phyloP scores from a whole-genome alignment of 2,797 vertebrate species.

The Acanthornis magna region DNA sequence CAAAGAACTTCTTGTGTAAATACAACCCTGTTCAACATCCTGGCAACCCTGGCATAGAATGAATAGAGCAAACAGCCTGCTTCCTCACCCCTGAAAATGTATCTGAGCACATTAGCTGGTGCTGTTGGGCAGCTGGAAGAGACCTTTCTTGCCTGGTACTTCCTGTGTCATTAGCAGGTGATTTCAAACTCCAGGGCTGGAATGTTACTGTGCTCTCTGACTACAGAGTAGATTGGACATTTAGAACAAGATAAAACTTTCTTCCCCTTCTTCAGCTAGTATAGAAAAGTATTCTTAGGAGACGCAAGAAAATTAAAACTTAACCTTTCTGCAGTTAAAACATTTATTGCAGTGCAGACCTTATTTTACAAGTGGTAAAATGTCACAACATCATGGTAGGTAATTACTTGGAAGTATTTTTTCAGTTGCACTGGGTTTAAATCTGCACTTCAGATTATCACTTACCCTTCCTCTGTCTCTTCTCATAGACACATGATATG shows the following conservation, averaged over 20 bases:
- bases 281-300: not conserved
- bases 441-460: not conserved
- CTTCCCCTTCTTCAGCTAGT: not conserved
- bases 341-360: not conserved
- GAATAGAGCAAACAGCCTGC: constrained; percentile 29
- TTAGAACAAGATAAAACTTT: not conserved
- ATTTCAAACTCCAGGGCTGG: not conserved
- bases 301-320: not conserved
- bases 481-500: not conserved
- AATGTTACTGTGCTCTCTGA: not conserved
- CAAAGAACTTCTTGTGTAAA: constrained; percentile 32
- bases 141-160: not conserved
- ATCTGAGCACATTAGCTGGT: not conserved
- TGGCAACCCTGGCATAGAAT: constrained; percentile 33
- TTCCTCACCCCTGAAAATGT: constrained; percentile 34
- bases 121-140: not conserved
- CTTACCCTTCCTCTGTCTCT: not conserved
- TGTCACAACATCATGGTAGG: not conserved
- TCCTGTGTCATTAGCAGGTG: not conserved
- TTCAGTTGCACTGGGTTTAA: not conserved
- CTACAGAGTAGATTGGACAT: not conserved
- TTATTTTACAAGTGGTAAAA: not conserved
- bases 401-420: not conserved
- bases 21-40: constrained; percentile 34
- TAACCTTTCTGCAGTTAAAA: not conserved